These are phyloP conservation scores for Nephrotoma flavescens DNA, from an alignment of 2,888 invertebrate species.

Conservation along the genomic window DNA sequence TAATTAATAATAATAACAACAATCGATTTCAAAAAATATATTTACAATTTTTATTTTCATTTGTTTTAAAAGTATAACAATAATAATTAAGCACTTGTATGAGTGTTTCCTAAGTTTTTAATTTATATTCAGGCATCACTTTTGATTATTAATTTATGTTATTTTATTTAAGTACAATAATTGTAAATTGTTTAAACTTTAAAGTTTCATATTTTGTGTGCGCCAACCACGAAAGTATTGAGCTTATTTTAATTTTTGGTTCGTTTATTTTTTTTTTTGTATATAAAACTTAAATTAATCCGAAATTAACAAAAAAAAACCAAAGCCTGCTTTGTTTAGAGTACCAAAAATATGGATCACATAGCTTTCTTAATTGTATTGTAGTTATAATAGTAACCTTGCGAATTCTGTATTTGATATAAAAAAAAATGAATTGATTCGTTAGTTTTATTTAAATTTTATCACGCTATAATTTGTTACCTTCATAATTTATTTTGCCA, in stretches of 20 bases:
- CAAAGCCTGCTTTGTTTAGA: neutral
- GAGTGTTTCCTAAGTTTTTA: neutral
- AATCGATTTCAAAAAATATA: neutral
- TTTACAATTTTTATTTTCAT: neutral
- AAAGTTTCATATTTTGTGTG: neutral
- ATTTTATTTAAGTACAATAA: neutral
- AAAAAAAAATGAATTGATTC: neutral
- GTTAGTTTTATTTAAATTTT: neutral
- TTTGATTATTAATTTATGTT: neutral
- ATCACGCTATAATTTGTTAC: slow-evolving; percentile 26
- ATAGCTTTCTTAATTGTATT: neutral
- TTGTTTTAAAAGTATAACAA: neutral
- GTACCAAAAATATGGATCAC: neutral
- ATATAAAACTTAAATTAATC: neutral
- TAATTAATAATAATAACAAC: neutral
- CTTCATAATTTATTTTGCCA: slow-evolving; percentile 70
- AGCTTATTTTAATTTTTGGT: neutral
- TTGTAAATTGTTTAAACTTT: neutral
- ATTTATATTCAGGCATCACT: neutral
- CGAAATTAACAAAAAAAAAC: neutral
- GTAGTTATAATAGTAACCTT: neutral
- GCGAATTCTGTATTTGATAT: neutral
- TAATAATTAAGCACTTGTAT: neutral
- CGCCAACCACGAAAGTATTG: neutral
- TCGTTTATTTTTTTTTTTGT: neutral